phyloP scores from a whole-genome alignment of 2,797 vertebrate genomes.

The Melanotaenia trifasciata region DNA sequence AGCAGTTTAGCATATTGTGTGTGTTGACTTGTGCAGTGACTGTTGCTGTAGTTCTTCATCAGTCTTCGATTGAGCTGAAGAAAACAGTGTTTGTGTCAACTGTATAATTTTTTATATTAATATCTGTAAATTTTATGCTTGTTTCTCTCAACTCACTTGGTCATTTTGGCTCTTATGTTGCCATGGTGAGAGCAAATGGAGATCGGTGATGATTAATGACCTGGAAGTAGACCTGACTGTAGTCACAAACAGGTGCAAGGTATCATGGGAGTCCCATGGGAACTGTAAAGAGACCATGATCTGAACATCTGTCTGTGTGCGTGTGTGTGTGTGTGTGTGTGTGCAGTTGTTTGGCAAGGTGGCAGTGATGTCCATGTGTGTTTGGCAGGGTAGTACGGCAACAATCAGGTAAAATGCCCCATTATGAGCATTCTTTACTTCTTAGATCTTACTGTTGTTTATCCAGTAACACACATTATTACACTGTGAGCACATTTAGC shows the following conservation, averaged over 20 bases:
- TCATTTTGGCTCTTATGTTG: conserved; percentile 31
- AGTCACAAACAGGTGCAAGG: conserved; percentile 63
- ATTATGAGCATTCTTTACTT: conserved; percentile 69
- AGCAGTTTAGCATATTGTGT: no score
- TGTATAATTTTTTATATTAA: no score
- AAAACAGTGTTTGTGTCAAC: no score
- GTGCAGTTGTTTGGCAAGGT: conserved; percentile 45
- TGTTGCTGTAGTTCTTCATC: no score
- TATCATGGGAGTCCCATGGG: conserved; percentile 50
- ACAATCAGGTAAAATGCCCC: conserved; percentile 76
- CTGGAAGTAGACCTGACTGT: conserved; percentile 45
- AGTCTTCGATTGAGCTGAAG: no score
- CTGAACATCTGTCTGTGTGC: conserved; percentile 51
- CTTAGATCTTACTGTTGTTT: conserved; percentile 53
- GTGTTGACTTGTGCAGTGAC: no score
- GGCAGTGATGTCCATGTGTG: conserved; percentile 36
- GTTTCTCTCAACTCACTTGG: neutral
- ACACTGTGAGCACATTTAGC: conserved; percentile 52
- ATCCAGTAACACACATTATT: conserved; percentile 55
- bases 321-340: conserved; percentile 13
- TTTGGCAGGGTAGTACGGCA: conserved; percentile 65
- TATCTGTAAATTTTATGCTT: no score
- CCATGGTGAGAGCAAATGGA: conserved; percentile 12
- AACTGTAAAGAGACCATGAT: conserved; percentile 18
- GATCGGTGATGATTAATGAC: conserved; percentile 54